Conservation (phyloP, 2,113 vertebrate genomes). For the Talpa occidentalis region DNA sequence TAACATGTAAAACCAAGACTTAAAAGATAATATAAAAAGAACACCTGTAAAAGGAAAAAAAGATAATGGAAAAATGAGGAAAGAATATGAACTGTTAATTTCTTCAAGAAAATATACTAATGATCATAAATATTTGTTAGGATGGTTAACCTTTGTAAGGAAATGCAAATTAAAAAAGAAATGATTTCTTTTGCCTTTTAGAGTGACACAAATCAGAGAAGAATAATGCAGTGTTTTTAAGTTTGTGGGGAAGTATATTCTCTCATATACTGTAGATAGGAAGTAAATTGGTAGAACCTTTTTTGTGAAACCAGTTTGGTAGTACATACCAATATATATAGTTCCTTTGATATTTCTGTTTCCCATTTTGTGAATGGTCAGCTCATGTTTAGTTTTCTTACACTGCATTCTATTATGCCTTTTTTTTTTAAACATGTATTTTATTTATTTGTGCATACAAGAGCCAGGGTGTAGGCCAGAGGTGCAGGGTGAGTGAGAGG, state of each 20-base stretch:
- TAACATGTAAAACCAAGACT: background rate
- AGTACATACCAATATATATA: background rate
- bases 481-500: too few relatives aligned
- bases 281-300: background rate
- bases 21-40: conserved; percentile 26
- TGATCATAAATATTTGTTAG: background rate
- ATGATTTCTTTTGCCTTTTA: background rate
- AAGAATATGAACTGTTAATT: conserved; percentile 2
- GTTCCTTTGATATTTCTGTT: conserved; percentile 39
- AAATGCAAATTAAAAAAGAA: conserved; percentile 3
- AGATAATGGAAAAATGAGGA: conserved; percentile 22
- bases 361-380: background rate
- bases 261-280: background rate
- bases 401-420: too few relatives aligned
- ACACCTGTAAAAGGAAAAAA: background rate
- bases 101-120: background rate
- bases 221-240: conserved; percentile 11
- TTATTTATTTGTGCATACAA: too few relatives aligned
- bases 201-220: conserved; percentile 2
- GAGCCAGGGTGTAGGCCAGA: too few relatives aligned
- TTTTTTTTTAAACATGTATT: too few relatives aligned
- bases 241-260: background rate
- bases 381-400: background rate
- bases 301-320: conserved; percentile 26
- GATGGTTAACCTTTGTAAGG: conserved; percentile 1